Evolutionary conservation across 2,888 invertebrate genomes (phyloP).

Genomic region (Eupsilia transversa): DNA sequence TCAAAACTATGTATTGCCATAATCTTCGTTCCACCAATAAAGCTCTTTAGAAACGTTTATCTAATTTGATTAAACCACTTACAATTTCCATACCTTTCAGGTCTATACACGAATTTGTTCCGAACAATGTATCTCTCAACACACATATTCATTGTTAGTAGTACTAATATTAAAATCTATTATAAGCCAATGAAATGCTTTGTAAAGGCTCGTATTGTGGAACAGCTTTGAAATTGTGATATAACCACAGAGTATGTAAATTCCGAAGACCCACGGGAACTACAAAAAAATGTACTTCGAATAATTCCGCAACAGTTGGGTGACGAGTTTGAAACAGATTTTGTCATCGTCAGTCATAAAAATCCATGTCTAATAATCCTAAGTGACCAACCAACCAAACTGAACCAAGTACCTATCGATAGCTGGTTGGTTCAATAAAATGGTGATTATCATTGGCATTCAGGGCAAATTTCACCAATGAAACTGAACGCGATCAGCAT

Average conservation of each 20-base stretch:
- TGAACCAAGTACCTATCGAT: no score
- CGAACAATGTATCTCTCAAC: conserved; percentile 35
- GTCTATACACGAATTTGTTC: conserved; percentile 40
- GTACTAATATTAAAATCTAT: conserved; percentile 33
- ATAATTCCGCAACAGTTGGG: no score
- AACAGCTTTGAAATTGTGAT: conserved; percentile 38
- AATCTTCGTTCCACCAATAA: conserved; percentile 24
- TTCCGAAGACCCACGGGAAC: conserved; percentile 20
- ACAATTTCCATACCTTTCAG: conserved; percentile 32
- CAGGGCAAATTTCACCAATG: no score
- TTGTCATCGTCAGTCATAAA: no score
- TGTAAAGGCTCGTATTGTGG: not conserved
- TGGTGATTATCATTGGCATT: no score
- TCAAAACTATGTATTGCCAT: conserved; percentile 12
- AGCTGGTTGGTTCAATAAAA: no score
- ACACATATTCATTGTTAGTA: conserved; percentile 22
- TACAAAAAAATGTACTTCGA: not conserved
- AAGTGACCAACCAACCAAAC: no score
- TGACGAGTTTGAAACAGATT: no score
- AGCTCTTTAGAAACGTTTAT: conserved; percentile 29
- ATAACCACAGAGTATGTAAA: not conserved
- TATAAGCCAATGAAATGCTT: conserved; percentile 41
- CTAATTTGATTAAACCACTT: conserved; percentile 23
- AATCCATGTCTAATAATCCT: no score
- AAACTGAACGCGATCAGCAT: no score